Evolutionary conservation across 2,113 vertebrate genomes (phyloP).

Genomic region (Rattus rattus): DNA sequence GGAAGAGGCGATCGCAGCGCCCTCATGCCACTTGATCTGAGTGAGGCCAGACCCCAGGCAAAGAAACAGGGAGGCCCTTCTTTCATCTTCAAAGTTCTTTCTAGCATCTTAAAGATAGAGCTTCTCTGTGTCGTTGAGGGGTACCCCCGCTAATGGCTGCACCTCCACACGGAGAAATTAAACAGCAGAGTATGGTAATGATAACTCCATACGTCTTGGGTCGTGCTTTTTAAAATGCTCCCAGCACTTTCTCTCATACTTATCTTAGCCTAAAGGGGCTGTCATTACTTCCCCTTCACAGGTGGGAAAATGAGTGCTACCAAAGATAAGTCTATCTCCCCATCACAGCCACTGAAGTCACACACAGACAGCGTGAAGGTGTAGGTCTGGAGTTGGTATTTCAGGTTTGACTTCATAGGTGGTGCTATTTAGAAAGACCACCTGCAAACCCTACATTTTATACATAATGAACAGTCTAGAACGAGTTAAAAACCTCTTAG

Average conservation of each 20-base stretch:
- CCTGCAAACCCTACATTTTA: neutral
- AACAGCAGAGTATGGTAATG: slow-evolving; percentile 42
- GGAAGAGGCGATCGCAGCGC: neutral
- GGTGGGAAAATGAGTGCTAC: slow-evolving; percentile 25
- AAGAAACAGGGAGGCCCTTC: neutral
- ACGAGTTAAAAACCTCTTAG: slow-evolving; percentile 25
- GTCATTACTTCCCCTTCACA: slow-evolving; percentile 66
- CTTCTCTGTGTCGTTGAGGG: neutral
- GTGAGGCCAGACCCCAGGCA: neutral
- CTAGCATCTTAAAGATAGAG: slow-evolving; percentile 56
- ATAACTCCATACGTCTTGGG: slow-evolving; percentile 12
- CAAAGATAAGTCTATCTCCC: neutral
- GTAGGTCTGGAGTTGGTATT: neutral
- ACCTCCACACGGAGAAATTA: slow-evolving; percentile 40
- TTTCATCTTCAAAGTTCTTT: slow-evolving; percentile 70
- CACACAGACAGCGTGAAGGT: neutral
- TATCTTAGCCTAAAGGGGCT: slow-evolving; percentile 24
- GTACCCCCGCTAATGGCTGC: slow-evolving; percentile 41
- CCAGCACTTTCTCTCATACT: slow-evolving; percentile 49
- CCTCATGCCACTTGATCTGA: neutral
- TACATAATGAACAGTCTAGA: neutral
- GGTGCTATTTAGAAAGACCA: slow-evolving; percentile 16
- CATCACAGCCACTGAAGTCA: neutral
- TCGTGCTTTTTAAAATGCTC: slow-evolving; percentile 20
- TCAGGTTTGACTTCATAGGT: neutral